These are phyloP conservation scores for Conomelus anceps DNA, from an alignment of 2,888 invertebrate species.

Conservation along the genomic window DNA sequence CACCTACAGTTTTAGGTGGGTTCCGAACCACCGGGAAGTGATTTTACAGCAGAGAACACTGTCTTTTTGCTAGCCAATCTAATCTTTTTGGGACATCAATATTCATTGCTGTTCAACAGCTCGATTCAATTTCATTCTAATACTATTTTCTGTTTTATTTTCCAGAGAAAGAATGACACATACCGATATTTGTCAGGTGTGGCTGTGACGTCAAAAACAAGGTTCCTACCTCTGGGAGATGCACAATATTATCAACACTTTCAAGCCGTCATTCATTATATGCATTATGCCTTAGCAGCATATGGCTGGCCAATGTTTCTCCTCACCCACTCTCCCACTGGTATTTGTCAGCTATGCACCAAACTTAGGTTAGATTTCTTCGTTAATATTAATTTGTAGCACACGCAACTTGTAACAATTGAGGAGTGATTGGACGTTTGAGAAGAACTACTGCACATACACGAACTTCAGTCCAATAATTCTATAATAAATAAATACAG, in stretches of 20 bases:
- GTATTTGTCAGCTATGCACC: conserved; percentile 64
- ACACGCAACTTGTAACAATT: too few species aligned
- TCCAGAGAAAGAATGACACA: conserved; percentile 71
- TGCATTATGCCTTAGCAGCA: conserved; percentile 76
- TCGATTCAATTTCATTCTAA: background rate
- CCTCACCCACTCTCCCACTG: conserved; percentile 60
- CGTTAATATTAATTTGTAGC: background rate
- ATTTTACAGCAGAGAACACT: too few species aligned
- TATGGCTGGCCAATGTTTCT: conserved; percentile 86
- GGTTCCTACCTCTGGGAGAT: conserved; percentile 72
- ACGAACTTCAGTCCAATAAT: too few species aligned
- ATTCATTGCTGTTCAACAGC: background rate
- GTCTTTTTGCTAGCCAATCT: background rate
- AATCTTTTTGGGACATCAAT: background rate
- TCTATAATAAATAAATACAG: too few species aligned
- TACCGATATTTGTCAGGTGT: conserved; percentile 82
- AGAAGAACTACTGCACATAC: background rate
- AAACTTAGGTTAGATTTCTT: conserved; percentile 49
- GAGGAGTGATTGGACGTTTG: too few species aligned
- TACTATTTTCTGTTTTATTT: conserved; percentile 32
- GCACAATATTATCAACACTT: conserved; percentile 62
- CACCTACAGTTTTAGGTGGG: too few species aligned
- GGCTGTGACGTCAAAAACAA: conserved; percentile 70
- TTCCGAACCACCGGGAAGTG: too few species aligned
- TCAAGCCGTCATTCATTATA: conserved; percentile 69